Evolutionary conservation across 2,888 invertebrate genomes (phyloP).

Genomic region (Ganaspis brasiliensis): DNA sequence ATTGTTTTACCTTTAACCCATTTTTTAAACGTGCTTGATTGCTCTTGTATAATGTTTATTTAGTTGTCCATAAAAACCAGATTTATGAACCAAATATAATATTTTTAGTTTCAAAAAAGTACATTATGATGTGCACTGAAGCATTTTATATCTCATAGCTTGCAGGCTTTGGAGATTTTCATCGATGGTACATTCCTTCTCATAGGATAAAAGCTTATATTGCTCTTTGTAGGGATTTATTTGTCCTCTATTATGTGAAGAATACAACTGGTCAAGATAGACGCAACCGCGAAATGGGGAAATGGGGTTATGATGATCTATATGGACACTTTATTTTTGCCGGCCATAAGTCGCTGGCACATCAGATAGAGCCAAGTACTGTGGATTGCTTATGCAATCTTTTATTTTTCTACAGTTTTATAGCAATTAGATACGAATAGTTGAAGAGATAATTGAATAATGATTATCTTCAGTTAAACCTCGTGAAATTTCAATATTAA

Average conservation of each 20-base stretch:
- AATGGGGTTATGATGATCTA: slow-evolving; percentile 34
- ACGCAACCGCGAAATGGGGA: slow-evolving; percentile 21
- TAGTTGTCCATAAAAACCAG: neutral
- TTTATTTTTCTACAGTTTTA: neutral
- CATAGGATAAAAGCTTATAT: slow-evolving; percentile 34
- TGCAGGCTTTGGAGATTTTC: slow-evolving; percentile 41
- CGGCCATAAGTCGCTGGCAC: slow-evolving; percentile 18
- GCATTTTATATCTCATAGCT: slow-evolving; percentile 38
- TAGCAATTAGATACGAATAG: neutral
- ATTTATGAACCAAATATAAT: neutral
- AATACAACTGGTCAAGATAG: slow-evolving; percentile 41
- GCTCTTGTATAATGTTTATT: neutral
- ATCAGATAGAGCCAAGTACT: slow-evolving; percentile 2
- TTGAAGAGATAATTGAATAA: neutral
- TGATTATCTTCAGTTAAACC: no score
- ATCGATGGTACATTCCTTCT: slow-evolving; percentile 25
- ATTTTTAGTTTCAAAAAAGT: slow-evolving; percentile 12
- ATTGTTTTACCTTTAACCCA: no score
- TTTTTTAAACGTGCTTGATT: no score
- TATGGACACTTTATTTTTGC: slow-evolving; percentile 32
- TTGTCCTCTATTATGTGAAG: slow-evolving; percentile 33
- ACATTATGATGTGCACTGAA: slow-evolving; percentile 5
- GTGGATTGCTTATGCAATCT: neutral
- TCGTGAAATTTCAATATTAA: no score
- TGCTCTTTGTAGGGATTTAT: slow-evolving; percentile 41